Evolutionary conservation across 2,888 invertebrate species (phyloP).

Genomic region (Temnothorax ravouxi): DNA sequence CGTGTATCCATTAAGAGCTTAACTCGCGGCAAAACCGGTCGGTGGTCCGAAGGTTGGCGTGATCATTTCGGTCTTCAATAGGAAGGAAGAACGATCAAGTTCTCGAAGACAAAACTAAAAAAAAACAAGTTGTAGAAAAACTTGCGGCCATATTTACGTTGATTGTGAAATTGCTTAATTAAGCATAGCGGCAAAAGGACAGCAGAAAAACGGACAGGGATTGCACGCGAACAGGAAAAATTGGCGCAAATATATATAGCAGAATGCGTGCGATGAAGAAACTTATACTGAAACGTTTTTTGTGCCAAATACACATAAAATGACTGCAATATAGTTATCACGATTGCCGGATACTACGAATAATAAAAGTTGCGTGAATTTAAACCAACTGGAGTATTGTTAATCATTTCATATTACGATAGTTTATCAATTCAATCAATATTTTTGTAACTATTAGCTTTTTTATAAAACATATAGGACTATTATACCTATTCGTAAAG

Average conservation of each 20-base stretch:
- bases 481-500: background rate
- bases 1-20: slow-evolving; percentile 54
- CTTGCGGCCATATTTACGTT: slow-evolving; percentile 31
- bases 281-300: background rate
- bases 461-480: background rate
- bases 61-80: slow-evolving; percentile 43
- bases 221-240: slow-evolving; percentile 40
- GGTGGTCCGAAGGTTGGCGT: slow-evolving; percentile 49
- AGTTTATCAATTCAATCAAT: background rate
- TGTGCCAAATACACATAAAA: slow-evolving; percentile 3
- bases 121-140: slow-evolving; percentile 27
- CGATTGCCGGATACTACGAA: background rate
- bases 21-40: slow-evolving; percentile 58
- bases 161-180: slow-evolving; percentile 55
- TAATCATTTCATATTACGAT: background rate
- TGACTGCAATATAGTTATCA: background rate
- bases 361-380: background rate
- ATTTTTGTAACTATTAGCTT: background rate
- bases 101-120: slow-evolving; percentile 26
- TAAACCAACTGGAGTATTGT: background rate
- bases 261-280: background rate
- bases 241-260: background rate
- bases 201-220: slow-evolving; percentile 6
- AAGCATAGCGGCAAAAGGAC: slow-evolving; percentile 21
- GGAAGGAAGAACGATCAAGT: slow-evolving; percentile 39